Conservation (phyloP, 2,113 vertebrate species). For the Amazona vittata region DNA sequence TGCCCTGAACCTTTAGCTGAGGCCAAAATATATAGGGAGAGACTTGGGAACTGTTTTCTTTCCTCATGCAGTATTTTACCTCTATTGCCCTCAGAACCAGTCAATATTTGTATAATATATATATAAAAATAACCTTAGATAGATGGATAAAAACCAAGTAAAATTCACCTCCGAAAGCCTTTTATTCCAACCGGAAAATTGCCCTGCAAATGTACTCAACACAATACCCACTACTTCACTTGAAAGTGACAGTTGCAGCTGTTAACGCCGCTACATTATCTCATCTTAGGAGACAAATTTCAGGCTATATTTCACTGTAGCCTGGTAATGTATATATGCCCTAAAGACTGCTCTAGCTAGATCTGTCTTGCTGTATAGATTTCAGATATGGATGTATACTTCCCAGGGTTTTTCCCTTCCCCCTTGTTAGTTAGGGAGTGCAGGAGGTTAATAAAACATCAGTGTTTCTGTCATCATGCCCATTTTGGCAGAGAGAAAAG, state of each 20-base stretch:
- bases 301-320: conserved; percentile 68
- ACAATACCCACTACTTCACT: conserved; percentile 75
- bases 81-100: conserved; percentile 66
- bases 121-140: conserved; percentile 71
- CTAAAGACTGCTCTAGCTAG: conserved; percentile 50
- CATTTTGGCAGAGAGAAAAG: background rate
- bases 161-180: conserved; percentile 69
- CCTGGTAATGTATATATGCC: conserved; percentile 61
- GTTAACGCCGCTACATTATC: conserved; percentile 71
- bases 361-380: conserved; percentile 69
- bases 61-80: conserved; percentile 58
- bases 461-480: accelerated
- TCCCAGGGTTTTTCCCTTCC: conserved; percentile 32
- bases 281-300: conserved; percentile 76
- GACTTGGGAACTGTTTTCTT: conserved; percentile 59
- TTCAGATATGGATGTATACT: conserved; percentile 47
- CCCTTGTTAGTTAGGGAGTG: background rate
- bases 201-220: conserved; percentile 72
- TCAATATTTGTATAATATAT: conserved; percentile 74
- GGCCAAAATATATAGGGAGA: conserved; percentile 47
- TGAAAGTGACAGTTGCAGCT: conserved; percentile 71
- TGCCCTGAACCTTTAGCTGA: conserved; percentile 43
- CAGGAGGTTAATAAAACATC: conserved; percentile 1
- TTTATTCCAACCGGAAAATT: conserved; percentile 76
- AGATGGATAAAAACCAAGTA: conserved; percentile 68